Conservation (phyloP, 1,140 invertebrate species). For the Diplogasteroides magnus region DNA sequence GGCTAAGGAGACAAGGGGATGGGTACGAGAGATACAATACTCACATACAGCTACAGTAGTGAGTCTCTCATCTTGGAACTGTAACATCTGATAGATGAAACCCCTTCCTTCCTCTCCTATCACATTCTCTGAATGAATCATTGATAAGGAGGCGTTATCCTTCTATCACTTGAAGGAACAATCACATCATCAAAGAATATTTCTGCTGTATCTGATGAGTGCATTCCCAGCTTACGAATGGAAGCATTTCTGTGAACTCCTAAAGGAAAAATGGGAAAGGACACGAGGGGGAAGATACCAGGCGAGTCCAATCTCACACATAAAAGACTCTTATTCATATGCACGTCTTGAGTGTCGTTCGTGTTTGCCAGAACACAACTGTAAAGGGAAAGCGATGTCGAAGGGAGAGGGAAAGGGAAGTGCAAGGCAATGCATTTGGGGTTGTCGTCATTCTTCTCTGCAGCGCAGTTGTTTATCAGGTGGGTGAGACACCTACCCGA, state of each 20-base stretch:
- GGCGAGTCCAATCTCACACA: slow-evolving; percentile 62
- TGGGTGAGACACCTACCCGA: too few species aligned
- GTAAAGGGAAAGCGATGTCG: neutral
- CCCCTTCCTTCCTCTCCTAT: slow-evolving; percentile 65
- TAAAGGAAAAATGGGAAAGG: slow-evolving; percentile 26
- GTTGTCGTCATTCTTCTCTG: too few species aligned
- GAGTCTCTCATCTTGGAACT: slow-evolving; percentile 64
- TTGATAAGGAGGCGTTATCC: too few species aligned
- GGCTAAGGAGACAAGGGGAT: slow-evolving; percentile 45
- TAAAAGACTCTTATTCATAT: slow-evolving; percentile 65
- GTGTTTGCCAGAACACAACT: slow-evolving; percentile 64
- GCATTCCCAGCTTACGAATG: slow-evolving; percentile 63
- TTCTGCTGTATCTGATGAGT: slow-evolving; percentile 63
- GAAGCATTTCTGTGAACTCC: slow-evolving; percentile 55
- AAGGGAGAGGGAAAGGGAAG: neutral
- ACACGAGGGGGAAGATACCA: slow-evolving; percentile 55
- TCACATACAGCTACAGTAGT: slow-evolving; percentile 57
- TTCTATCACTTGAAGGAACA: slow-evolving; percentile 38
- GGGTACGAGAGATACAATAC: slow-evolving; percentile 11
- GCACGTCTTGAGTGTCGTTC: slow-evolving; percentile 51
- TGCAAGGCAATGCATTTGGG: too few species aligned
- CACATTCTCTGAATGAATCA: slow-evolving; percentile 52
- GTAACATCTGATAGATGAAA: slow-evolving; percentile 66
- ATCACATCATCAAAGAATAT: slow-evolving; percentile 64
- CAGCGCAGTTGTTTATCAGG: too few species aligned